Base-by-base conservation (phyloP, 1,140 invertebrate genomes). In the Ips typographus region DNA sequence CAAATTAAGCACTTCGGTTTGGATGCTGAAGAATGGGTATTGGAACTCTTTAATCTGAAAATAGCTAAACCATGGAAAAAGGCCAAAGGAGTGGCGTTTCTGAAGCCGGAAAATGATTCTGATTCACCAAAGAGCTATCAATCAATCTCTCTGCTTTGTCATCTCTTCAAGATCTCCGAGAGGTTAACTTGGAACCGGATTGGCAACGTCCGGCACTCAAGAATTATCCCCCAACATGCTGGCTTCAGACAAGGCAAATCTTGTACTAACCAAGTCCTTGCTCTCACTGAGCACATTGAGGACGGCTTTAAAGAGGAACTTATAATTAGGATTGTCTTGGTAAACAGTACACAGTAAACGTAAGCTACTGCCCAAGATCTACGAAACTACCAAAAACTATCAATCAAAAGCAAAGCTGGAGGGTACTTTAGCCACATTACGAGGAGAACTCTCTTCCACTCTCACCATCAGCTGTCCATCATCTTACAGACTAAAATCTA, bases 211-310 rank as follows among this genome's bases (percentile, higher is more conserved):
- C 4, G 40, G 51, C 40, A 53, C 56, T 22, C 39, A 55, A 40
- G 52, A 36, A 47, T 53, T 36, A 53, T 53, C 22, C 52, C 36
- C 4, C 52, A 64, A 65, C 63, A 57, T 8, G 51, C 49, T 22
- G 52, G 42, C 39, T 66, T 65, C 58, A 40, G 37, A 64, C 38
- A 22, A 8, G 60, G 40, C 40, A 65, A 51, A 53, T 40, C 61
- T 5, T 55, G 60, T 40, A 3, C 3, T 56, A 6, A 8, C 4
- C 47, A 66, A 51, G 44, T 64, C 5, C 41, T 37, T 6, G 43
- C n/a, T 43, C 42, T 70, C 39, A 66, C 58, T 7, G 6, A 55
- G 36, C 39, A 55, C 53, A 66, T 53, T 8, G 61, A 66, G 38
- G 53, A 67, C 3, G 53, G 38, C 5, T 57, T 37, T 40, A 39